Evolutionary conservation across 37 sponge, comb jelly and placozoan genomes (phyloP).

Genomic region (Ephydatia muelleri): DNA sequence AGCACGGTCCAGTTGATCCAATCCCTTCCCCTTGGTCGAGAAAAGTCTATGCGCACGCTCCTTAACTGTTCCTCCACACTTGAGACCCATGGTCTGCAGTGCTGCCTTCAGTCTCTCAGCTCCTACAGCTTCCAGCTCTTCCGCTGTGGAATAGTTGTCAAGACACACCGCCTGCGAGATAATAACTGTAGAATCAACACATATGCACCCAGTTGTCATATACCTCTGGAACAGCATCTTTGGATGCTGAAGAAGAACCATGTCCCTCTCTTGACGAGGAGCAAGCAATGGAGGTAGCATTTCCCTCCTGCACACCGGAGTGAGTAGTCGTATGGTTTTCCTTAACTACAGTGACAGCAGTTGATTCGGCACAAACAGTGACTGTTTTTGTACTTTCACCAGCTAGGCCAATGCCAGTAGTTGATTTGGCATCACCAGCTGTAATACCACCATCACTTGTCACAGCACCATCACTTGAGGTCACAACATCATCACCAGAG

Average conservation of each 20-base stretch:
- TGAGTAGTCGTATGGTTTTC: not conserved
- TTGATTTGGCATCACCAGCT: not conserved
- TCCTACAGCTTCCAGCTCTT: slow-evolving; percentile 69
- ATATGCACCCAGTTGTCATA: not conserved
- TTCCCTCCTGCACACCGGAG: not conserved
- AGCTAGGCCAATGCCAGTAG: not conserved
- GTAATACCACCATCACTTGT: not conserved
- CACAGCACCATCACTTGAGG: not conserved
- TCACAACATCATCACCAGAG: not conserved
- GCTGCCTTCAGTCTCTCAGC: slow-evolving; percentile 65
- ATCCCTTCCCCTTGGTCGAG: slow-evolving; percentile 58
- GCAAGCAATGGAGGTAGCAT: not conserved
- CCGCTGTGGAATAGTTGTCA: slow-evolving; percentile 27
- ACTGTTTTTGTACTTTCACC: not conserved
- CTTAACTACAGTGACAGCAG: not conserved
- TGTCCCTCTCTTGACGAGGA: not conserved
- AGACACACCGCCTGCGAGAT: slow-evolving; percentile 28
- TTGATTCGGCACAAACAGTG: not conserved
- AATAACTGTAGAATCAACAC: not conserved
- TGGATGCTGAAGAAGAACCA: not conserved
- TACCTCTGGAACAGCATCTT: not conserved
- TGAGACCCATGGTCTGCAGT: slow-evolving; percentile 76
- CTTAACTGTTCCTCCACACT: slow-evolving; percentile 91
- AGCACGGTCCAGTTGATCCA: slow-evolving; percentile 59
- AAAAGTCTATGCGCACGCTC: slow-evolving; percentile 83